Base-by-base conservation (phyloP, 2,797 vertebrate species). In the Artibeus jamaicensis region DNA sequence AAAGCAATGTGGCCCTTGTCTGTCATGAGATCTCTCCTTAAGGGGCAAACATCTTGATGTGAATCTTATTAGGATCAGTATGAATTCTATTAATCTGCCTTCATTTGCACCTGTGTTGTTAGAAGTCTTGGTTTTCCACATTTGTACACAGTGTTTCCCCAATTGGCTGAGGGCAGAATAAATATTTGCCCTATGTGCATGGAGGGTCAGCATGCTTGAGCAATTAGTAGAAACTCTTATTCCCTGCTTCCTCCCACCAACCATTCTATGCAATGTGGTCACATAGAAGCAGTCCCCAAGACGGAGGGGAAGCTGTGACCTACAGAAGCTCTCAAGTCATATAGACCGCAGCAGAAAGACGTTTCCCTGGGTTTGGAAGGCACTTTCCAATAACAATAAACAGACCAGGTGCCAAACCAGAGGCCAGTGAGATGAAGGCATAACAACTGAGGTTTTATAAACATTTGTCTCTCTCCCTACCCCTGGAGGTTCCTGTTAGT, bases 131-230 rank as follows among this genome's bases (percentile, higher is more conserved):
- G 6, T 78, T 93, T 77, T 55, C 59, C 37, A 24, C 34, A 32
- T 78, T 71, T 71, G 86, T 70, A 15, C 12, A 70, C 24, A 46
- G 42, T 65, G 59, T 87, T 87, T 85, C 39, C n/a, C 39, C 42
- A 19, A 59, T 4, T 34, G 70, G 48, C 55, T 37, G 46, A 89
- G 22, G 50, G 42, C 11, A 74, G 76, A 91, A 78, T 48, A 42
- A 68, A 74, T 29, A 85, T 53, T n/a, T 84, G 29, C 84, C 62
- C 48, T 81, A n/a, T 67, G 79, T 74, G 89, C 98, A 98, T 98
- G 98, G 98, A 99, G 98, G 99, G 98, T 97, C 98, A 98, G 98
- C 98, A 98, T 98, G 98, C 99, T 98, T 99, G 98, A 99, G 98
- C 97, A 98, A 99, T 99, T 99, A 99, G 98, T 99, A 99, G 98